Conservation (phyloP, 2,797 vertebrate species). For the Typhlichthys subterraneus region DNA sequence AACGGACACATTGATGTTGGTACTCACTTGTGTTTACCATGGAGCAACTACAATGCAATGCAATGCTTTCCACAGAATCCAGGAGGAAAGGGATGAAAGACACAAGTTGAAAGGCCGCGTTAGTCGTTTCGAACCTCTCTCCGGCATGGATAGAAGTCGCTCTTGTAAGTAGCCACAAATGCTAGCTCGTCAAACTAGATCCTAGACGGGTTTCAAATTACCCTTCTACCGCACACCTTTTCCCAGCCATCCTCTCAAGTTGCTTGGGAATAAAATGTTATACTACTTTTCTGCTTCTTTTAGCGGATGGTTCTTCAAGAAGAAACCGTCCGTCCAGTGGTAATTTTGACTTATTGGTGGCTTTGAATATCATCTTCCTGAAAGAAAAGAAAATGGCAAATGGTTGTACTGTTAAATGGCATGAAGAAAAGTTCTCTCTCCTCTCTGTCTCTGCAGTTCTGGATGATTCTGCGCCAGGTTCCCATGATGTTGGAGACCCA, state of each 20-base stretch:
- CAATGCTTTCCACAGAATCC: conserved; percentile 84
- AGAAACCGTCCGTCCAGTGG: conserved; percentile 98
- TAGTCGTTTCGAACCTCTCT: conserved; percentile 95
- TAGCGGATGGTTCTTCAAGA: conserved; percentile 97
- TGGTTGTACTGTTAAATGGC: conserved; percentile 36
- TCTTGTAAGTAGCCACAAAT: conserved; percentile 83
- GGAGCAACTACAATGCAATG: conserved; percentile 8
- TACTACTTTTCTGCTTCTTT: conserved; percentile 77
- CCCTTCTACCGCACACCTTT: conserved; percentile 33
- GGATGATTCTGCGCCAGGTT: conserved; percentile 96
- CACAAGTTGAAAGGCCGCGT: conserved; percentile 96
- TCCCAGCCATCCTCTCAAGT: conserved; percentile 27
- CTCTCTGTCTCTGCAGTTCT: conserved; percentile 82
- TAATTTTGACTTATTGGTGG: conserved; percentile 84
- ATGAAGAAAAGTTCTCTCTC: conserved; percentile 49
- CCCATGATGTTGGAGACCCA: conserved; percentile 97
- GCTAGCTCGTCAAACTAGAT: background rate
- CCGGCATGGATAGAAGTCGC: conserved; percentile 87
- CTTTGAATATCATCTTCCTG: conserved; percentile 65
- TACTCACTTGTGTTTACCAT: background rate
- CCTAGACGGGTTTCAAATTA: conserved; percentile 33
- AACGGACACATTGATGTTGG: conserved; percentile 14
- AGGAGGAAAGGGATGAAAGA: conserved; percentile 95
- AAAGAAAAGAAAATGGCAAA: conserved; percentile 33
- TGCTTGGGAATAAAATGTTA: conserved; percentile 72